phyloP scores from a whole-genome alignment of 2,113 vertebrate species.

The Megaceryle torquata region DNA sequence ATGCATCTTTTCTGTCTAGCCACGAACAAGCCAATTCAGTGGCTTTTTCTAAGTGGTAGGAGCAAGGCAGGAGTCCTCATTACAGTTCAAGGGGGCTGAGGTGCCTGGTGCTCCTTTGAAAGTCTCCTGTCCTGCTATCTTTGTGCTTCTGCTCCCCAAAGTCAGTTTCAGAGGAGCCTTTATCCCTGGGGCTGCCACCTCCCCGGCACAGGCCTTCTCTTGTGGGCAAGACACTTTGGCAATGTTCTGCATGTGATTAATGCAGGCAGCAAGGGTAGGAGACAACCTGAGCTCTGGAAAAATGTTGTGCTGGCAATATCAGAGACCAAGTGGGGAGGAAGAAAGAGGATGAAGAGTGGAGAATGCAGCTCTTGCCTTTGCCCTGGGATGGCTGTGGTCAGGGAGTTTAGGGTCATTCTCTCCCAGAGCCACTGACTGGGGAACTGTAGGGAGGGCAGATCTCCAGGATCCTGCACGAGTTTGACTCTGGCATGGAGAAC shows the following conservation, averaged over 20 bases:
- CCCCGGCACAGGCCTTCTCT: neutral
- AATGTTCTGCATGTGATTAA: neutral
- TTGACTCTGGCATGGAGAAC: neutral
- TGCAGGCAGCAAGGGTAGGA: neutral
- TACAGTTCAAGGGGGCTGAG: neutral
- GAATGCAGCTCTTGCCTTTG: neutral
- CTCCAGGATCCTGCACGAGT: neutral
- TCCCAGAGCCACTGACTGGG: rapidly evolving
- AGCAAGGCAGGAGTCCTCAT: neutral
- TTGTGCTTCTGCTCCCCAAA: neutral
- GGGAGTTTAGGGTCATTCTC: rapidly evolving
- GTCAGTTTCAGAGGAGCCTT: neutral
- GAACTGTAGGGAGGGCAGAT: neutral
- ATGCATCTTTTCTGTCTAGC: neutral
- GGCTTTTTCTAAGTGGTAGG: neutral
- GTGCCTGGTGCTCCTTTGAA: neutral
- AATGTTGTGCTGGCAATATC: neutral
- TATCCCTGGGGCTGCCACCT: neutral
- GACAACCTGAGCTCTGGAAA: neutral
- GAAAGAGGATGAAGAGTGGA: neutral
- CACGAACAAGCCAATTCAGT: neutral
- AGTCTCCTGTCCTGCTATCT: neutral
- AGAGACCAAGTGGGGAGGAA: neutral
- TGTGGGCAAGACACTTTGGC: neutral
- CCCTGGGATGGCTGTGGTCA: neutral